These are phyloP conservation scores for Macrosoma leucophasiata DNA, from an alignment of 2,888 invertebrate genomes.

Conservation along the genomic window DNA sequence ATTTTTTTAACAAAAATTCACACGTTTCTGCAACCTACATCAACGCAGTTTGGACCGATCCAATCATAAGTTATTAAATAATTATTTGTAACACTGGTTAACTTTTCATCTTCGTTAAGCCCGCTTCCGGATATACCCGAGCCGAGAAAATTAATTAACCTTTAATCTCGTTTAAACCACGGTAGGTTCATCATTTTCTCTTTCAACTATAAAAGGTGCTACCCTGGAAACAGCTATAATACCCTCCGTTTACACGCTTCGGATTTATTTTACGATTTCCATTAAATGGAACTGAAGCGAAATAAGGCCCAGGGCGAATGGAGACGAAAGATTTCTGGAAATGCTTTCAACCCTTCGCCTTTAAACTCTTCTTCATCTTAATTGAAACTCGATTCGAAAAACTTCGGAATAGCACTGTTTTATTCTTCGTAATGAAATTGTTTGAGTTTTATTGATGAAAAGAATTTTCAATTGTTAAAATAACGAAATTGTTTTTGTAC, in stretches of 20 bases:
- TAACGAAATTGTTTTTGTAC: slow-evolving; percentile 1
- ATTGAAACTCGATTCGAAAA: slow-evolving; percentile 28
- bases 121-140: too few relatives aligned
- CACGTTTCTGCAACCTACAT: too few relatives aligned
- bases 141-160: slow-evolving; percentile 6
- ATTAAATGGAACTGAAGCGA: slow-evolving; percentile 38
- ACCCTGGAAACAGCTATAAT: slow-evolving; percentile 37
- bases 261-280: slow-evolving; percentile 48
- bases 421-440: too few relatives aligned
- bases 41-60: too few relatives aligned
- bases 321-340: slow-evolving; percentile 31
- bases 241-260: slow-evolving; percentile 29
- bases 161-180: slow-evolving; percentile 9
- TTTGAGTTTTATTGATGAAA: neutral
- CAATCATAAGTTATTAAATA: too few relatives aligned
- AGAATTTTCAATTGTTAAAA: slow-evolving; percentile 2
- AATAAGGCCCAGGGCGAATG: slow-evolving; percentile 25
- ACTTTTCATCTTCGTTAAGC: too few relatives aligned
- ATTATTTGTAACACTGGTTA: too few relatives aligned
- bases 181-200: neutral
- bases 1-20: too few relatives aligned
- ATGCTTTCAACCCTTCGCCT: slow-evolving; percentile 34
- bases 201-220: slow-evolving; percentile 27
- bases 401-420: slow-evolving; percentile 15
- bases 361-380: slow-evolving; percentile 28